These are phyloP conservation scores for Ophioderma brevispina DNA, from an alignment of 35 echinoderm and acorn worm species.

Conservation along the genomic window DNA sequence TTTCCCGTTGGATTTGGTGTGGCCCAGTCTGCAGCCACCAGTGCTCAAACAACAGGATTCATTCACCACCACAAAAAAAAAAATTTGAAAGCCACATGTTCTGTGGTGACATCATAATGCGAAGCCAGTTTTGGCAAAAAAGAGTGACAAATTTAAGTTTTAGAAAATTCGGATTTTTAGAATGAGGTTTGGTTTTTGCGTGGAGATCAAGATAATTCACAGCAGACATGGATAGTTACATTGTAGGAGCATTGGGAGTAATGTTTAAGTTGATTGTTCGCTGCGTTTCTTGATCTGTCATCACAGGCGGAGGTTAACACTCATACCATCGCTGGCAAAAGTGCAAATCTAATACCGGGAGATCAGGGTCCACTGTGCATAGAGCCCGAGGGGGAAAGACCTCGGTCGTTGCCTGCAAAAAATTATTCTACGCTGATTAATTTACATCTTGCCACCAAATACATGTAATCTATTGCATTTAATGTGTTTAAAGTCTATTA, in stretches of 20 bases:
- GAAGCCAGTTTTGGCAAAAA: too few species aligned
- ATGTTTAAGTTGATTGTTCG: too few species aligned
- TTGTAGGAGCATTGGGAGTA: too few species aligned
- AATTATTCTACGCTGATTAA: too few species aligned
- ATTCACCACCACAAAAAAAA: background rate
- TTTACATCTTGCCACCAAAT: too few species aligned
- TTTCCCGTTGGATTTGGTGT: constrained; percentile 9
- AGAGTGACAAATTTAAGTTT: too few species aligned
- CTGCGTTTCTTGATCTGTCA: background rate
- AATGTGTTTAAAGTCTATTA: too few species aligned
- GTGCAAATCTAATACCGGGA: background rate
- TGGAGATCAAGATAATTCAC: too few species aligned
- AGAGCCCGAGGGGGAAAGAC: background rate
- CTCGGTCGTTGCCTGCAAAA: background rate
- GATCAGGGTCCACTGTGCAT: background rate
- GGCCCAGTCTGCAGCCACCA: background rate
- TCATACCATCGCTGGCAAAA: background rate
- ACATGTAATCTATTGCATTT: too few species aligned
- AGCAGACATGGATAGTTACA: too few species aligned
- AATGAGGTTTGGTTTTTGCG: too few species aligned
- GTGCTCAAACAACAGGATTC: background rate
- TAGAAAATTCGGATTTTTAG: too few species aligned
- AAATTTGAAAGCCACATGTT: background rate
- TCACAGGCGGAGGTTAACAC: background rate
- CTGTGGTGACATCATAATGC: background rate